These are phyloP conservation scores for Ferrisia virgata DNA, from an alignment of 2,888 invertebrate genomes.

Conservation along the genomic window DNA sequence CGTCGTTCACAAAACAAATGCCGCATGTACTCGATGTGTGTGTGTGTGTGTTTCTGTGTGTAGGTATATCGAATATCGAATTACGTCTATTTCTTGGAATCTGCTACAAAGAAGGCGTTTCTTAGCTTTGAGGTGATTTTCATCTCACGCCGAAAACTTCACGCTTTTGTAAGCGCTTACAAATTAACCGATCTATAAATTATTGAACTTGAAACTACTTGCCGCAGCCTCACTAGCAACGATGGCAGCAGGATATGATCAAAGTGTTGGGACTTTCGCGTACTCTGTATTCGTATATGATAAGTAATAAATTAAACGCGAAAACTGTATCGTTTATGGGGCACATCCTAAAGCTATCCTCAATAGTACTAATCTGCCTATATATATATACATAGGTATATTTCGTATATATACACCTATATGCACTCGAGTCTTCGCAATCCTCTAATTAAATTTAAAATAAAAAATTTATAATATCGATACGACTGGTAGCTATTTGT, in stretches of 20 bases:
- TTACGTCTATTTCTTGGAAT: neutral
- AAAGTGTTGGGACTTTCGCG: neutral
- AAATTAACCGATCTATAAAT: slow-evolving; percentile 7
- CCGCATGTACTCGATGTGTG: too few relatives aligned
- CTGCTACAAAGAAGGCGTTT: neutral
- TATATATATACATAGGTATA: too few relatives aligned
- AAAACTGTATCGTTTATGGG: slow-evolving; percentile 2
- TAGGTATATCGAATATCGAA: neutral
- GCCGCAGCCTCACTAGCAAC: neutral
- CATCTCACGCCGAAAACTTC: slow-evolving; percentile 27
- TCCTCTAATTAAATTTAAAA: slow-evolving; percentile 15
- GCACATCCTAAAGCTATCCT: neutral
- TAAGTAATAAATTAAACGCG: slow-evolving; percentile 25
- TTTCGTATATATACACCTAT: too few relatives aligned
- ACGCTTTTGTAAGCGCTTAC: neutral
- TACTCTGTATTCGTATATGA: too few relatives aligned
- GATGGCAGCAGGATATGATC: too few relatives aligned
- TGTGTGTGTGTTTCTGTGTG: too few relatives aligned
- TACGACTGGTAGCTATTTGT: slow-evolving; percentile 15
- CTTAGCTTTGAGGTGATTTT: slow-evolving; percentile 15
- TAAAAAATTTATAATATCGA: neutral
- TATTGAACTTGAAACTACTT: neutral
- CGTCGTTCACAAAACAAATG: neutral
- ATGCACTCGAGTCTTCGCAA: neutral
- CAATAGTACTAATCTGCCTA: too few relatives aligned